Conservation (phyloP, 2,888 invertebrate species). For the Elegia similella region DNA sequence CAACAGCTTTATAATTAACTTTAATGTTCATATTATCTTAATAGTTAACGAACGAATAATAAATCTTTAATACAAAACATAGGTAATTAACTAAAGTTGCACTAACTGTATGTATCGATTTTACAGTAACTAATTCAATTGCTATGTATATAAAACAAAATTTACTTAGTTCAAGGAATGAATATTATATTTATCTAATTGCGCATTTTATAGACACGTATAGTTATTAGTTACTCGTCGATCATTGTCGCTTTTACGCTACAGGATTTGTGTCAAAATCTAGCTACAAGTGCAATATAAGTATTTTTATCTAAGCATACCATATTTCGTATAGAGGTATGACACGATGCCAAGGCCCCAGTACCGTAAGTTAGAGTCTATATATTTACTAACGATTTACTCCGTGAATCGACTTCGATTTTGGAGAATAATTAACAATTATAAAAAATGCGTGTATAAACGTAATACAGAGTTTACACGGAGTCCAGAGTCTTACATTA, state of each 20-base stretch:
- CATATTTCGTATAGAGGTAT: constrained; percentile 27
- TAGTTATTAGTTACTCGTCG: constrained; percentile 37
- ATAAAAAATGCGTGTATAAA: constrained; percentile 19
- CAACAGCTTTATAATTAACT: constrained; percentile 77
- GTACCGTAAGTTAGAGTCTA: constrained; percentile 33
- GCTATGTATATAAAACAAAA: constrained; percentile 30
- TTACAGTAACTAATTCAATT: constrained; percentile 23
- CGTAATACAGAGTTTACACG: constrained; percentile 32
- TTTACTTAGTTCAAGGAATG: constrained; percentile 27
- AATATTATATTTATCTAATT: constrained; percentile 40
- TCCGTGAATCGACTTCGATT: background rate
- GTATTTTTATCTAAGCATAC: constrained; percentile 28
- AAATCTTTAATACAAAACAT: constrained; percentile 32
- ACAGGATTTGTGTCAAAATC: constrained; percentile 56
- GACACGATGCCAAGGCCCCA: constrained; percentile 34
- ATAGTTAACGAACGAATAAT: constrained; percentile 57
- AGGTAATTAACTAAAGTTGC: constrained; percentile 24
- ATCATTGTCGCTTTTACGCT: constrained; percentile 43
- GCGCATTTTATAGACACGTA: constrained; percentile 56
- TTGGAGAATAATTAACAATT: background rate
- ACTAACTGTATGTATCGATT: constrained; percentile 12
- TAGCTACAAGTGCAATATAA: constrained; percentile 58
- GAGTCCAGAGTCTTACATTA: constrained; percentile 42
- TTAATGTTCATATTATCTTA: constrained; percentile 60
- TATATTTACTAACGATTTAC: constrained; percentile 14